phyloP scores from a whole-genome alignment of 2,888 invertebrate genomes.

The Pollenia angustigena region DNA sequence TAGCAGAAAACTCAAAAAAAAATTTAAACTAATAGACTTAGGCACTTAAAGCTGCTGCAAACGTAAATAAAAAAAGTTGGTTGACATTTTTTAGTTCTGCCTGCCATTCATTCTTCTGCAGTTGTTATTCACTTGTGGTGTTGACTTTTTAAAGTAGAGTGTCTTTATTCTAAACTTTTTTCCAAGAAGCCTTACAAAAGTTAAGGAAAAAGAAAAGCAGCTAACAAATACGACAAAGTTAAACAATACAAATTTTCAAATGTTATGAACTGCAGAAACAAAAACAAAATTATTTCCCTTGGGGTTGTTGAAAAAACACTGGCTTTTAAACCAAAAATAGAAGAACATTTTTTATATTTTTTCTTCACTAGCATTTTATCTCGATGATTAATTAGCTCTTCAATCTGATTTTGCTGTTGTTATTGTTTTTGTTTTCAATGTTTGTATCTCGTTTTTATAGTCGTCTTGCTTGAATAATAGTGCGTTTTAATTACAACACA shows the following conservation, averaged over 20 bases:
- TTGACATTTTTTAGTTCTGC: slow-evolving; percentile 27
- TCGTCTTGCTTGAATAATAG: background rate
- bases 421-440: background rate
- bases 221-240: background rate
- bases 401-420: background rate
- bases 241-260: slow-evolving; percentile 11
- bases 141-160: slow-evolving; percentile 12
- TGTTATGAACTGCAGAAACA: background rate
- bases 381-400: slow-evolving; percentile 18
- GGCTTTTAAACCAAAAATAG: too few species aligned
- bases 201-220: background rate
- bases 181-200: background rate
- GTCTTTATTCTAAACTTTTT: slow-evolving; percentile 9
- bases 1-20: background rate
- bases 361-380: background rate
- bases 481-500: slow-evolving; percentile 34
- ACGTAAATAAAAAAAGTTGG: background rate
- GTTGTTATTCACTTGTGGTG: background rate
- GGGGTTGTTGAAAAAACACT: too few species aligned
- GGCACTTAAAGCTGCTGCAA: slow-evolving; percentile 32
- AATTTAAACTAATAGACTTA: too few species aligned
- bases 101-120: background rate
- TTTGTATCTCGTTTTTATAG: background rate
- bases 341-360: background rate
- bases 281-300: background rate